Base-by-base conservation (phyloP, 2,113 vertebrate species). In the Silurus meridionalis region DNA sequence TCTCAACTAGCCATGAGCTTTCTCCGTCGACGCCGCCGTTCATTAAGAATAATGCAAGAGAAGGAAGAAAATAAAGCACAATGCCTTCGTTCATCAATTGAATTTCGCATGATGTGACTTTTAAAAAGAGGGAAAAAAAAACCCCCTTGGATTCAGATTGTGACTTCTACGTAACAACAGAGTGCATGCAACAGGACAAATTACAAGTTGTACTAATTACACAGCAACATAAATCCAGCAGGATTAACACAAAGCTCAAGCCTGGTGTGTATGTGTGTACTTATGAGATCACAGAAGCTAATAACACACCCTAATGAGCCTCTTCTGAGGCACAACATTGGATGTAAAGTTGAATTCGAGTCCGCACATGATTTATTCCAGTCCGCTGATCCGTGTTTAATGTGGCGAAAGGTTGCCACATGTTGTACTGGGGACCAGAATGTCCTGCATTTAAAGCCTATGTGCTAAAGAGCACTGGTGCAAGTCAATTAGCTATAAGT, bases 1-100 rank as follows among this genome's bases (percentile, higher is more conserved):
- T 92, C 84, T 90, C 84, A 92, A 93, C 80, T 64, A 91, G 88
- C 83, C 72, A 72, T 48, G 72, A 82, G 84, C 53, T 77, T 37
- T 77, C 37, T 66, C 77, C 21, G 81, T 82, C 83, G 85, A 71
- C 48, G 3, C 8, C 37, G 71, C 11, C 67, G 82, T 19, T 19
- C 78, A 86, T 84, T 87, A 88, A 86, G 90, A 89, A 86, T 93
- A 91, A 94, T 91, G 91, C 71, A 91, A 91, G 48, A 52, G 21
- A 14, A 14, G 89, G 84, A 89, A 91, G 90, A 91, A 87, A 91
- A 88, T 80, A 67, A 23, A 74, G 6, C 84, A 23, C 14, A 57
- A 80, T 72, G 89, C 74, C 81, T 71, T 88, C 91, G 37, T 89
- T 90, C 83, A 81, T 90, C 85, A 87, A 63, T 85, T 52, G 86